These are phyloP conservation scores for Pseudopodoces humilis DNA, from an alignment of 2,113 vertebrate species.

Conservation along the genomic window DNA sequence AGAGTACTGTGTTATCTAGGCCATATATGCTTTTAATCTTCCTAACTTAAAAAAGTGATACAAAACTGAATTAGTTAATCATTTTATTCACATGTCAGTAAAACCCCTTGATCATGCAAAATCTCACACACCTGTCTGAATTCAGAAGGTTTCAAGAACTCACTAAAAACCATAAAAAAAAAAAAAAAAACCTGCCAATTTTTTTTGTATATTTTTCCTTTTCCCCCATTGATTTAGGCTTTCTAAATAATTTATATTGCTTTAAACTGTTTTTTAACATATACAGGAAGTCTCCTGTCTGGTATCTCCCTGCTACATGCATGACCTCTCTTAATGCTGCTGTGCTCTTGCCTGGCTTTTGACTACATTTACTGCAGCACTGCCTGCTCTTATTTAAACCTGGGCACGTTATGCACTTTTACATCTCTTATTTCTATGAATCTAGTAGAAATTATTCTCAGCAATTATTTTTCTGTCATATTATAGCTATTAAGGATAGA, in stretches of 20 bases:
- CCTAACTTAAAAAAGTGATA: neutral
- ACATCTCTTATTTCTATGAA: neutral
- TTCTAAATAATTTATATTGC: neutral
- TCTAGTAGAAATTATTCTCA: neutral
- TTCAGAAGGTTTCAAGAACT: neutral
- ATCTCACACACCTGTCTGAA: neutral
- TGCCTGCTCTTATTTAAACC: neutral
- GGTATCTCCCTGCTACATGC: neutral
- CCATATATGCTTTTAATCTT: neutral
- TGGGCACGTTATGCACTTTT: fast-evolving
- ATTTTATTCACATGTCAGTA: neutral
- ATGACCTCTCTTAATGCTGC: neutral
- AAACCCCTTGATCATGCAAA: neutral
- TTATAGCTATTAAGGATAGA: neutral
- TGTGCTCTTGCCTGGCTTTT: neutral
- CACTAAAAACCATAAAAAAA: neutral
- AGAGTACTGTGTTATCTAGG: neutral
- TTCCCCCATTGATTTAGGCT: neutral
- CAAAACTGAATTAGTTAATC: neutral
- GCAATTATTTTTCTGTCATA: neutral
- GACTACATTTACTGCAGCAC: neutral
- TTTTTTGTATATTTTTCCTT: fast-evolving
- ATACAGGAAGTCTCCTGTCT: neutral
- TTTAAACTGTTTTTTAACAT: neutral
- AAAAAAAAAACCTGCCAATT: neutral